A percentile compares a stretch with the other conserved stretches of the same genome.
These are phyloP conservation scores for Chionodraco myersi DNA, from an alignment of 2,113 vertebrate genomes.

Conservation along the genomic window DNA sequence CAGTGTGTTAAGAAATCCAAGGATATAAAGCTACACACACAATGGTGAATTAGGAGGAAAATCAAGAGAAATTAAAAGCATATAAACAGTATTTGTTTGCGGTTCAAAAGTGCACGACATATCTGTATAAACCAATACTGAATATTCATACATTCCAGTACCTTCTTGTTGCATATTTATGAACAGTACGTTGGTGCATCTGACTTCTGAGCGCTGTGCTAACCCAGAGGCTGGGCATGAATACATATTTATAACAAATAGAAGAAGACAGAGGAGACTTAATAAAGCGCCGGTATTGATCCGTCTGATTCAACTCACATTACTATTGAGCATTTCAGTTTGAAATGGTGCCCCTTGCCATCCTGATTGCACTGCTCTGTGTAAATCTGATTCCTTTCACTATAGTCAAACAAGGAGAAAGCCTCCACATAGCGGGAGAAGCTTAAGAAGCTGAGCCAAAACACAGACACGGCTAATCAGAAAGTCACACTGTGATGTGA, in stretches of 20 bases:
- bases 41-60: constrained; percentile 12
- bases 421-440: constrained; percentile 28
- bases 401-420: constrained; percentile 45
- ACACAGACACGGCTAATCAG: constrained; percentile 37
- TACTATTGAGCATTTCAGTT: constrained; percentile 29
- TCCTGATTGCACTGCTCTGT: constrained; percentile 20
- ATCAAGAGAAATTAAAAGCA: constrained; percentile 1
- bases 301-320: constrained; percentile 35
- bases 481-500: constrained; percentile 40
- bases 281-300: constrained; percentile 47
- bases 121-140: constrained; percentile 33
- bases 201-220: constrained; percentile 21
- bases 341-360: constrained; percentile 29
- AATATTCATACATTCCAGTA: constrained; percentile 52
- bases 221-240: background rate
- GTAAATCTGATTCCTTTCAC: constrained; percentile 45
- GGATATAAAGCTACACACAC: background rate
- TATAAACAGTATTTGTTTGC: background rate
- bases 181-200: constrained; percentile 23
- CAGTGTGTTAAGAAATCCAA: background rate
- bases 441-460: constrained; percentile 31
- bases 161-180: constrained; percentile 43
- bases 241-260: constrained; percentile 63
- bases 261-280: constrained; percentile 31
- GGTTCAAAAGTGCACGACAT: constrained; percentile 28